phyloP scores from a whole-genome alignment of 2,797 vertebrate species.

The Sebastes diploproa region DNA sequence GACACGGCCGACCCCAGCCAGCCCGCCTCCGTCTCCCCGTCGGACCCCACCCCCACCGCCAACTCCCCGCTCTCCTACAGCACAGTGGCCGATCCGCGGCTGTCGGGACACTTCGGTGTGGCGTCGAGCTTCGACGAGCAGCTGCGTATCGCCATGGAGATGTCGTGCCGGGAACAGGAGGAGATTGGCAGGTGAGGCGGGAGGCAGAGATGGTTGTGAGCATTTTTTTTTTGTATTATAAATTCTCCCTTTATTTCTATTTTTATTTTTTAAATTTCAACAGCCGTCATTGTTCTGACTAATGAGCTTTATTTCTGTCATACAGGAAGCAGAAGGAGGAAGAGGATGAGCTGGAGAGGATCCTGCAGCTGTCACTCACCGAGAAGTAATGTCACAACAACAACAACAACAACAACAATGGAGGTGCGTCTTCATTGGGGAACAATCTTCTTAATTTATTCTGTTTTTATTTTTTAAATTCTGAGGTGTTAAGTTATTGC shows the following conservation, averaged over 20 bases:
- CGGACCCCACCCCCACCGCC: conserved; percentile 57
- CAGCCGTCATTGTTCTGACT: neutral
- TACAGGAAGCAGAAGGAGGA: conserved; percentile 85
- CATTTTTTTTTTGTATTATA: neutral
- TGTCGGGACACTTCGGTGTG: conserved; percentile 68
- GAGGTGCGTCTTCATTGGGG: conserved; percentile 53
- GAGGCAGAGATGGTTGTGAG: too few relatives aligned
- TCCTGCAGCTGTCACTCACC: conserved; percentile 92
- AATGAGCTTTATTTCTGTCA: neutral
- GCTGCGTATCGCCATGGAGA: conserved; percentile 92
- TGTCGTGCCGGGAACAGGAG: conserved; percentile 91
- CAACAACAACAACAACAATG: conserved; percentile 6
- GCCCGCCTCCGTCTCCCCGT: conserved; percentile 66
- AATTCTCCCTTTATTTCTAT: neutral
- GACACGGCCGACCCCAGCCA: conserved; percentile 62
- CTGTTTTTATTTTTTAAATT: conserved; percentile 67
- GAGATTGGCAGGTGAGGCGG: conserved; percentile 82
- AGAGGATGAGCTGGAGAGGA: conserved; percentile 92
- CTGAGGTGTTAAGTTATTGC: conserved; percentile 82
- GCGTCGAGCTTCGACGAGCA: conserved; percentile 90
- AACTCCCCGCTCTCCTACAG: conserved; percentile 77
- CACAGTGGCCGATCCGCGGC: conserved; percentile 61
- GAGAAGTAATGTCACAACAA: conserved; percentile 86
- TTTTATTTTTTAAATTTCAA: neutral
- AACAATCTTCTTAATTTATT: conserved; percentile 77